Base-by-base conservation (phyloP, 2,888 invertebrate genomes). In the Drosophila subsilvestris region DNA sequence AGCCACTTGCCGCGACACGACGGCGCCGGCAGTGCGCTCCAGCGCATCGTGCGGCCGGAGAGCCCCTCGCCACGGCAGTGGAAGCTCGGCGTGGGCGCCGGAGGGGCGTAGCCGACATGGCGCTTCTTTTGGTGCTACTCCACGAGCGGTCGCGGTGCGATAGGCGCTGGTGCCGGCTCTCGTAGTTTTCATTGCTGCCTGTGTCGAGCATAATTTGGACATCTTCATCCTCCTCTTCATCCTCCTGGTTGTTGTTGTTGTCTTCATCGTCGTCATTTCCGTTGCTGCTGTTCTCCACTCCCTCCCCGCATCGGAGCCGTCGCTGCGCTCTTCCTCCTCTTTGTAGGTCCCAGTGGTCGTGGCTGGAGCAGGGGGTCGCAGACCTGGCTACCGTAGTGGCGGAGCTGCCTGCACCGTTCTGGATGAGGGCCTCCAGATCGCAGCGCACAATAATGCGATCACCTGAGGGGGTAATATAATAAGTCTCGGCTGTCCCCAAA, bases 1-100 rank as follows among this genome's bases (percentile, higher is more conserved):
- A 96, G 92, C 97, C 97, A 98, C 90, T 97, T 96, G 44, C 97
- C 98, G 88, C 96, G 96, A 92, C 98, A 98, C 86, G 97, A 96
- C 1, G 96, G 96, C n/a, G 95, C 95, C 51, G 96, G 95, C 37
- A 97, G 93, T 42, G 97, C 96, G 82, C 96, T 96, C 95, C 96
- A 98, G 63, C 97, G 94, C 12, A 97, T 97, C 72, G 95, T 93
- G 65, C 95, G 94, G 0, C 95, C 95, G 32, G 94, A 93, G 3
- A 96, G 95, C 0, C 98, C 97, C 91, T 97, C 97, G 0, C 98
- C 98, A 74, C 95, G 95, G 93, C 98, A 98, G 62, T 92, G 92
- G 66, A 90, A 91, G 75, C 78, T 89, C 14, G 79, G 73, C 51
- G 86, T 78, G 63, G 89, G 74, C 56, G 82, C 68, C 18, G 82